Evolutionary conservation across 2,888 invertebrate genomes (phyloP).

Genomic region (Macrosiphum euphorbiae): DNA sequence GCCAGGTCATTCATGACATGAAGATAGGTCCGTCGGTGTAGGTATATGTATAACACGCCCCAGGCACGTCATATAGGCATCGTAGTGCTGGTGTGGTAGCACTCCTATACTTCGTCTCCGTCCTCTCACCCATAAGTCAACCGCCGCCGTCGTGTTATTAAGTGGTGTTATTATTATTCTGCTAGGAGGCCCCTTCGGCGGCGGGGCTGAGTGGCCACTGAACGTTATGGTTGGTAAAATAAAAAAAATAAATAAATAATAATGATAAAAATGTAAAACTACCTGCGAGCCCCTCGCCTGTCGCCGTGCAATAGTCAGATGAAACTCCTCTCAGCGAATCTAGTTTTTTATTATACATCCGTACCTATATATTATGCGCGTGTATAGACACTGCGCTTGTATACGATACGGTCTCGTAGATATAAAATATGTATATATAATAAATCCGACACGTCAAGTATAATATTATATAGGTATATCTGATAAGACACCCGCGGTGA

Average conservation of each 20-base stretch:
- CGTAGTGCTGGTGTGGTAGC: constrained; percentile 9
- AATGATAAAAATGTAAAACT: not conserved
- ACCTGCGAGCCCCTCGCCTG: constrained; percentile 1
- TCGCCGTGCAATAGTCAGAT: not conserved
- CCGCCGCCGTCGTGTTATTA: constrained; percentile 51
- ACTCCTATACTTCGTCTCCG: constrained; percentile 21
- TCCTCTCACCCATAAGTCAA: constrained; percentile 49
- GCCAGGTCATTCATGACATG: constrained; percentile 61
- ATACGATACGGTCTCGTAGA: not conserved
- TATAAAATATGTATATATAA: constrained; percentile 8
- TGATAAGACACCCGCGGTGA: constrained; percentile 58
- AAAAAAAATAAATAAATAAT: constrained; percentile 4
- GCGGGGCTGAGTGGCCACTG: constrained; percentile 34
- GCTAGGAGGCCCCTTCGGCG: constrained; percentile 42
- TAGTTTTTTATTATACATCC: not conserved
- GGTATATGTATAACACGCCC: constrained; percentile 44
- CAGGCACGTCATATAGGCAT: constrained; percentile 43
- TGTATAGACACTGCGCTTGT: not conserved
- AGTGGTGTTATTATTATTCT: constrained; percentile 56
- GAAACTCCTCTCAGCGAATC: constrained; percentile 22
- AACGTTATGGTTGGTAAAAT: constrained; percentile 47
- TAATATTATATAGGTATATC: not conserved
- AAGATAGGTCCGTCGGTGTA: constrained; percentile 51
- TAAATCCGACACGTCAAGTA: not conserved
- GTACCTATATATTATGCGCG: not conserved